Base-by-base conservation (phyloP, 2,797 vertebrate genomes). In the Phoeniculus purpureus region DNA sequence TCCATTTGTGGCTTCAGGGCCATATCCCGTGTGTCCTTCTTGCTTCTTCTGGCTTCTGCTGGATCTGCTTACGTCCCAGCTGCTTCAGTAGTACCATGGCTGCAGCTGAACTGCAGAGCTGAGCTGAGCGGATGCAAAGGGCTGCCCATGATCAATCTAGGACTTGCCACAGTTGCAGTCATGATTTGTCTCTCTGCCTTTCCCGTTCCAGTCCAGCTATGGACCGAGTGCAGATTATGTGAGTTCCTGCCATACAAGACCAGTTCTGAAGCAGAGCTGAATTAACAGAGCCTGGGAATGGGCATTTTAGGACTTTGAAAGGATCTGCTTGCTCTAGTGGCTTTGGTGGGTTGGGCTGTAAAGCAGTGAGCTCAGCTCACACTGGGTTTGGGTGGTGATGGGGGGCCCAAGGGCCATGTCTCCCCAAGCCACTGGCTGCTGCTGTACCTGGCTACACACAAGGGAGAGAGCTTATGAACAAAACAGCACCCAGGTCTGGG, bases 1-100 rank as follows among this genome's bases (percentile, higher is more conserved):
- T 95, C 88, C 93, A 85, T 96, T 16, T 29, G 65, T 43, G 16
- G 13, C 8, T 92, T 80, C 77, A 94, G 43, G 40, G 92, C 80
- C 66, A 79, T 43, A 50, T 90, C 68, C 29, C 9, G 10, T 59
- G 10, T 59, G 48, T 45, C 43, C 34, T 84, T 45, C 79, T 86
- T 0, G 58, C 88, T 64, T 91, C 92, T 9, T 92, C 62, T 88
- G 90, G 95, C 90, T 91, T 95, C 83, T 90, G 76, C 81, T 90
- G 89, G 70, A 95, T 75, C 32, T 59, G 22, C 58, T 64, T 89
- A 21, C 2, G 25, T 45, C n/a, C 16, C 73, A 96, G 34, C 76
- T 90, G 79, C 32, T 76, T 92, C 90, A 87, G 81, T 2, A 92
- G 40, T 62, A 74, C 18, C 15, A 89, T 1, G 0, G 71, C 93